Conservation (phyloP, 2,113 vertebrate species). For the Hipposideros armiger region DNA sequence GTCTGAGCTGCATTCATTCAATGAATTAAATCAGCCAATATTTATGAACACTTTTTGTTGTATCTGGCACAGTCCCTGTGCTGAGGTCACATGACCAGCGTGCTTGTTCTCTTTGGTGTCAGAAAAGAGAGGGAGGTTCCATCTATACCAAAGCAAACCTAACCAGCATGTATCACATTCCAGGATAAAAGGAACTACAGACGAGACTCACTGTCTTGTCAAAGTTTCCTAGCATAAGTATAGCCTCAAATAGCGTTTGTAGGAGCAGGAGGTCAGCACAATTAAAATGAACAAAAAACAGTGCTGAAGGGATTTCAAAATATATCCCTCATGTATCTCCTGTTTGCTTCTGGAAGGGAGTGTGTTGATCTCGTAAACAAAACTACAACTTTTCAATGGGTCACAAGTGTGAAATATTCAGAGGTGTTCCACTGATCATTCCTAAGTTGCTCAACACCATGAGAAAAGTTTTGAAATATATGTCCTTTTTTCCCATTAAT, state of each 20-base stretch:
- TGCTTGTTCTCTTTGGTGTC: neutral
- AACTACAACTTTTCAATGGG: neutral
- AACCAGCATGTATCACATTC: too few species aligned
- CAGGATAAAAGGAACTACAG: neutral
- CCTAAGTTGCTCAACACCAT: neutral
- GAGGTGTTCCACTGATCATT: neutral
- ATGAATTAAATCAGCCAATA: neutral
- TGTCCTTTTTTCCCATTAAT: neutral
- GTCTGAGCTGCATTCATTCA: neutral
- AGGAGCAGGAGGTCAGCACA: neutral
- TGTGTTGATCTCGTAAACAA: neutral
- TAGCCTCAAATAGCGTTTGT: neutral
- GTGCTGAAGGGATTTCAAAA: neutral
- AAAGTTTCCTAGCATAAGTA: neutral
- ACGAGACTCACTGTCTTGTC: neutral
- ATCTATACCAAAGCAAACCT: neutral
- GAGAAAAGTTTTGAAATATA: neutral
- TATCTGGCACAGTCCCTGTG: neutral
- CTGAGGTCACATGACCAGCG: neutral
- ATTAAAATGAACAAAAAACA: neutral
- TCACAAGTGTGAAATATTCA: neutral
- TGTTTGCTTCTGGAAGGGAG: neutral
- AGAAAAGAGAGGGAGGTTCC: neutral
- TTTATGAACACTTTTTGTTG: neutral
- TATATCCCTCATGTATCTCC: neutral